Evolutionary conservation across 64 coral and sea anemone species (phyloP), one percentile per base, ranked within the genome.

Genomic region (Montipora foliosa): DNA sequence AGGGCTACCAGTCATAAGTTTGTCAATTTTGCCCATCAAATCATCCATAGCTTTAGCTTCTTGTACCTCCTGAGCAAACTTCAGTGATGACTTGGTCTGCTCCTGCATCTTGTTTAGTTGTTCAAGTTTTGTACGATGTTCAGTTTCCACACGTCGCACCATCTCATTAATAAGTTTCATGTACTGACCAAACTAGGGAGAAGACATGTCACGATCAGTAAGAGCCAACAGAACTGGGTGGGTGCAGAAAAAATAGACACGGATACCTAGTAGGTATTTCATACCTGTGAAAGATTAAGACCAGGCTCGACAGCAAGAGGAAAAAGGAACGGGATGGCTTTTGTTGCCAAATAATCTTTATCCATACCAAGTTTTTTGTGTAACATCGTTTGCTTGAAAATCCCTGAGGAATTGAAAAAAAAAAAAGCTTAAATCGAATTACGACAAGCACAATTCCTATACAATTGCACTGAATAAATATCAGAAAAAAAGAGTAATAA

Each of bases 361-460:
- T 99, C 98, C 49, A 99, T 90, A 51, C 98, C 95, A 14, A 99
- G 92, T 22, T 94, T 96, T 22, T 96, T 99, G 47, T 99, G 98
- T 49, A 99, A 62, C 76, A 96, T 91, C 12, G 98, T 96, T 78
- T 99, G 98, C 47, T 99, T 99, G 83, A 92, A 99, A 44, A 99
- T 99, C 7, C 98, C 98, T 99, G 44, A 2, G 82, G 24, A 68
- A 17, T 7, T 9, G 76, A 45, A 51, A 77, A 11, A 80, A 12
- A 13, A 24, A 3, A 15, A 79, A 81, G 60, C 50, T 12, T 9
- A 61, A 16, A 11, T 37, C 22, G 6, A 76, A 76, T 21, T 37
- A 37, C 37, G 37, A 37, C 37, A 37, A 37, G 37, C 37, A 37
- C 37, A 37, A 37, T 37, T 37, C 37, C 37, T 37, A 2, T 37